phyloP scores from a whole-genome alignment of 2,797 vertebrate species.

The Poecilia velifera region DNA sequence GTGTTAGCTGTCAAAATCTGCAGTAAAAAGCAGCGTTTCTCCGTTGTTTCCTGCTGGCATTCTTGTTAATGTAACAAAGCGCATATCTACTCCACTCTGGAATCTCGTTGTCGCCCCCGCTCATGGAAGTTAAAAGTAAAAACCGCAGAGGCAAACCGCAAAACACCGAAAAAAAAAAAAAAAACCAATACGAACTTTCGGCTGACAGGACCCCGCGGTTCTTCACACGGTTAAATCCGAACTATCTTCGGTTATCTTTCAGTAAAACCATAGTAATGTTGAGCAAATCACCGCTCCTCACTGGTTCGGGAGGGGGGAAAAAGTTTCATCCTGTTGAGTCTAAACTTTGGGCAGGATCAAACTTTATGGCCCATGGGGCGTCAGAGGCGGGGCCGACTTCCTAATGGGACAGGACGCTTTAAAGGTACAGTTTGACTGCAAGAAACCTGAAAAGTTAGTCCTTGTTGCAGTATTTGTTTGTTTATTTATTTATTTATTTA shows the following conservation, averaged over 20 bases:
- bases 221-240: not conserved
- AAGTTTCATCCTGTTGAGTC: conserved; percentile 75
- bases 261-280: conserved; percentile 33
- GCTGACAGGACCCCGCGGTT: conserved; percentile 1
- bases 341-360: conserved; percentile 85
- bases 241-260: conserved; percentile 1
- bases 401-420: conserved; percentile 74
- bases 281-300: conserved; percentile 81
- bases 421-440: conserved; percentile 67
- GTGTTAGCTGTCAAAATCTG: conserved; percentile 75
- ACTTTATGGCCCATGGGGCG: conserved; percentile 85
- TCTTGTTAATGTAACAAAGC: conserved; percentile 75
- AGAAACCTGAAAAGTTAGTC: not conserved
- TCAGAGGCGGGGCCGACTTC: conserved; percentile 68
- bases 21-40: conserved; percentile 55
- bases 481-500: too few relatives aligned
- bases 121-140: conserved; percentile 7
- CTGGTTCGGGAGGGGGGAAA: conserved; percentile 65
- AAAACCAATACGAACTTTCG: conserved; percentile 19
- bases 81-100: conserved; percentile 75
- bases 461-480: too few relatives aligned
- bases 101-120: conserved; percentile 49
- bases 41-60: conserved; percentile 70
- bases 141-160: conserved; percentile 24
- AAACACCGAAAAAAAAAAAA: conserved; percentile 22